These are phyloP conservation scores for Atopsyche davidsoni DNA, from an alignment of 1,140 invertebrate species.

Conservation along the genomic window DNA sequence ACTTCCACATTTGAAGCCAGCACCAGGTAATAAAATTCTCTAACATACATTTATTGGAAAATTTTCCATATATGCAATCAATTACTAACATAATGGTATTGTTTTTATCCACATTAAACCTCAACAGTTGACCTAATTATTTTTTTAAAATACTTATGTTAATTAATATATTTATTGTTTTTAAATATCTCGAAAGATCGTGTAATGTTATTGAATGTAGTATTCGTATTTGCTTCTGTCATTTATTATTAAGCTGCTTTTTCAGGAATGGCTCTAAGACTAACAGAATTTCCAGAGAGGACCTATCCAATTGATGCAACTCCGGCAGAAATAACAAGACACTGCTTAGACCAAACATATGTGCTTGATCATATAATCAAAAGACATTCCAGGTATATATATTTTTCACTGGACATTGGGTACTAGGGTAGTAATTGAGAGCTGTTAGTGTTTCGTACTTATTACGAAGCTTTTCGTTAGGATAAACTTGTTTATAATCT, in stretches of 20 bases:
- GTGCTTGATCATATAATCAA: constrained; percentile 62
- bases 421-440: too few species aligned
- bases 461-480: too few species aligned
- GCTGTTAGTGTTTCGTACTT: too few species aligned
- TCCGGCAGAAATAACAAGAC: constrained; percentile 77
- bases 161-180: constrained; percentile 2
- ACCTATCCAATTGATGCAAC: constrained; percentile 70
- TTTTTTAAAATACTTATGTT: constrained; percentile 5
- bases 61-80: neutral
- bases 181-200: too few species aligned
- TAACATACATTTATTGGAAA: neutral
- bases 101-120: neutral
- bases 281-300: constrained; percentile 69
- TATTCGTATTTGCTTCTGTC: too few species aligned
- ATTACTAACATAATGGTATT: neutral
- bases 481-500: too few species aligned
- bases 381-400: constrained; percentile 14
- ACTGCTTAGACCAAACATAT: constrained; percentile 80
- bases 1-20: constrained; percentile 75
- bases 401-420: too few species aligned
- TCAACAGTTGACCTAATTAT: constrained; percentile 4
- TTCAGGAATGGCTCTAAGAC: constrained; percentile 70
- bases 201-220: too few species aligned
- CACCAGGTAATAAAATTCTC: constrained; percentile 41
- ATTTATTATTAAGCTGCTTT: too few species aligned